These are phyloP conservation scores for Hypsopygia costalis DNA, from an alignment of 2,888 invertebrate genomes.

Conservation along the genomic window DNA sequence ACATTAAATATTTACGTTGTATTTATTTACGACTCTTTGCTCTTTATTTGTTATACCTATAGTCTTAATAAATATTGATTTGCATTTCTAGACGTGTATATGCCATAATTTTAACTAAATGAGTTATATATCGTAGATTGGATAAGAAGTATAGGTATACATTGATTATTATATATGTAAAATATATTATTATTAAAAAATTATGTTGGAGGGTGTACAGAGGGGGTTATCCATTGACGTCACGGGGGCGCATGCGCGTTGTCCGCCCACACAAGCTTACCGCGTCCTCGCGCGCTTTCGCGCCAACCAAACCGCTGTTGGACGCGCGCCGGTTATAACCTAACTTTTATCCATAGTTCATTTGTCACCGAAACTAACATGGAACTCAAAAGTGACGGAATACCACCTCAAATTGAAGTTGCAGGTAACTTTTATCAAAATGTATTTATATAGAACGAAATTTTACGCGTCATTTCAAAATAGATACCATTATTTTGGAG, in stretches of 20 bases:
- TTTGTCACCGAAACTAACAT: conserved; percentile 30
- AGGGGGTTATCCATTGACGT: conserved; percentile 57
- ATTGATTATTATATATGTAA: no score
- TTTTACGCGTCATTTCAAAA: background rate
- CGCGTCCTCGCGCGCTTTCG: conserved; percentile 49
- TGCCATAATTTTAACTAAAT: no score
- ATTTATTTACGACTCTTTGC: no score
- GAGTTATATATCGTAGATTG: no score
- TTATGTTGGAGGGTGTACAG: conserved; percentile 31
- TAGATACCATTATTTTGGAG: conserved; percentile 11
- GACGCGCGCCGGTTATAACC: conserved; percentile 63
- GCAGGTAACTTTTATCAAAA: conserved; percentile 48
- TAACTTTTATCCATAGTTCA: conserved; percentile 33
- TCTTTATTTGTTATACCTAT: no score
- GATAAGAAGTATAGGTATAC: no score
- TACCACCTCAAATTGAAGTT: conserved; percentile 32
- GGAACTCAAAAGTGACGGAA: conserved; percentile 44
- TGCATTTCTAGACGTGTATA: no score
- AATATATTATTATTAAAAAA: conserved; percentile 9
- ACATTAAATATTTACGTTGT: conserved; percentile 21
- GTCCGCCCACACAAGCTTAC: conserved; percentile 45
- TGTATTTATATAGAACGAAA: conserved; percentile 14
- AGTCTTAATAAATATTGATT: no score
- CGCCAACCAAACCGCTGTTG: conserved; percentile 71
- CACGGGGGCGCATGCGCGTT: conserved; percentile 63